Base-by-base conservation (phyloP, 2,888 invertebrate species). In the Drosophila paramelanica region DNA sequence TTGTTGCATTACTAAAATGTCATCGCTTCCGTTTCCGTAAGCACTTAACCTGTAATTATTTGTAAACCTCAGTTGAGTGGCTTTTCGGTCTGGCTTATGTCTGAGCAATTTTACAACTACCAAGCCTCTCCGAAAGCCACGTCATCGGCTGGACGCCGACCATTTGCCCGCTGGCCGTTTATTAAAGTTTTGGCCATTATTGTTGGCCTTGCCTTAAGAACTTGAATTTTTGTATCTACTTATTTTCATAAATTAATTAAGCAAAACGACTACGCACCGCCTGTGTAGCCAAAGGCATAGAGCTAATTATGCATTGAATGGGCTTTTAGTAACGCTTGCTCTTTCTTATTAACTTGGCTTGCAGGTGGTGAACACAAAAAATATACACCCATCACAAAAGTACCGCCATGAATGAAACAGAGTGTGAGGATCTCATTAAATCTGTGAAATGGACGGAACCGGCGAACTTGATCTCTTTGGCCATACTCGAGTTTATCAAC, bases 361-460 rank as follows among this genome's bases (percentile, higher is more conserved):
- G 10, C 85, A 92, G 92, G 91, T 92, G 91, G 91, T 89, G 87
- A 90, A 91, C 78, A 87, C 79, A 86, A 83, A 81, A 86, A 83
- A 81, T 81, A 89, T 88, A 78, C 83, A 88, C 86, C 90, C 89
- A 84, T 88, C 86, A 83, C 82, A 90, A 90, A 90, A 88, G 81
- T 93, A 93, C 95, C 94, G 94, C 94, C 93, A 94, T 96, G 94
- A 96, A 97, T 94, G 96, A 94, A 92, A 94, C 95, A 92, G 96
- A 96, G 92, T 97, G 97, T 94, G 95, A 95, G 93, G 96, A 95
- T 93, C 94, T 96, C 92, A 94, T 96, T 90, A 95, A 96, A 92
- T 94, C 95, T 93, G 96, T 97, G 91, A 94, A 95, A 93, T 97
- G 97, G 97, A 95, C 95, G 92, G 96, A 96, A 92, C 95, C 96